Evolutionary conservation across 1,140 invertebrate genomes (phyloP), one percentile per base, ranked within the genome.

Genomic region (Tetranychus urticae): DNA sequence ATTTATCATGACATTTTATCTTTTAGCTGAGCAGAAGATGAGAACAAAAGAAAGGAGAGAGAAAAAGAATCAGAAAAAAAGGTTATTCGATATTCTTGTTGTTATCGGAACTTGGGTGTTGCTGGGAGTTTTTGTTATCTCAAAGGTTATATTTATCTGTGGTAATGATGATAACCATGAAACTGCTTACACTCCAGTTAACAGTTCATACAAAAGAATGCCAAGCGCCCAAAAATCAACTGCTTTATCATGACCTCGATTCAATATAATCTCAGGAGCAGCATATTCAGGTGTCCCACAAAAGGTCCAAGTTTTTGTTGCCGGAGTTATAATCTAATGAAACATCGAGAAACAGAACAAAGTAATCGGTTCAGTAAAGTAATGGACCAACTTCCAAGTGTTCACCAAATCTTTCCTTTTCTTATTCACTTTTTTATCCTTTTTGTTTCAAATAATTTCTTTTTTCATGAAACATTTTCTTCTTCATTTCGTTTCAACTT

Each of bases 191-290:
- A 64, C 62, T 47, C 92, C 91, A 8, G 86, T 83, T 1, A 96
- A 74, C 14, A 97, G 76, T 75, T 97, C 92, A 71, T 85, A 90
- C 63, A 91, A 84, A 1, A 96, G 78, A 48, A 96, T 85, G 1
- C 92, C 92, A 45, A 93, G 72, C 0, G 89, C 86, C 92, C 92
- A 97, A 70, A 88, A 92, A 75, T 97, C 92, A 0, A 88, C 88
- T n/a, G 61, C 39, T 54, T 65, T 50, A 61, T 77, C 75, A 62
- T 77, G 75, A 55, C 75, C 75, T 64, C 74, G 72, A 58, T 76
- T 92, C 23, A 91, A 74, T 55, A 97, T 90, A 55, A 96, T 85
- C 77, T 97, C 91, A 0, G 91, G 90, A 2, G 90, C 86, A 42
- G 83, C 80, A 69, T 89, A 89, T 70, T 88, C 85, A 0, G 87